Percentiles rank a stretch among this genome's conserved stretches.
Evolutionary conservation across 2,888 invertebrate genomes (phyloP).

Genomic region (Phania funesta): DNA sequence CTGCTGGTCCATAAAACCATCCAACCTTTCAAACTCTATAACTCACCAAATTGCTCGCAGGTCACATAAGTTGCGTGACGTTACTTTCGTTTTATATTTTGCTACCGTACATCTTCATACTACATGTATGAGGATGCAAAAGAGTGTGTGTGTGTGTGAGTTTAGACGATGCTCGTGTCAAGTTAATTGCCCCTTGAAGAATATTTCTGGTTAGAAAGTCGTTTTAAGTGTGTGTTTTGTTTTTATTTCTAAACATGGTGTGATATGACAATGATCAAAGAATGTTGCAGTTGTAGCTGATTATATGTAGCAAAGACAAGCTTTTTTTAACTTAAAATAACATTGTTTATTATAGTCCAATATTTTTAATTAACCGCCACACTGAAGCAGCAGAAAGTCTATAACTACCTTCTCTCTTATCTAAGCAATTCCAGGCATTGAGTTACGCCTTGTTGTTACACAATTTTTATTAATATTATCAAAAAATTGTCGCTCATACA

Average conservation of each 20-base stretch:
- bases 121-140: not conserved
- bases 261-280: not conserved
- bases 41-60: constrained; percentile 68
- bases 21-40: constrained; percentile 64
- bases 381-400: no score
- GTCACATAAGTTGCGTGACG: constrained; percentile 66
- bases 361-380: no score
- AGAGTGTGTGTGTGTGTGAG: not conserved
- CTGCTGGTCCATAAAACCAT: constrained; percentile 64
- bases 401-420: no score
- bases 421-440: no score
- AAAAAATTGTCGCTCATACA: no score
- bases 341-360: no score
- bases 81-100: constrained; percentile 62
- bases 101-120: constrained; percentile 27
- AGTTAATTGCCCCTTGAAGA: constrained; percentile 79
- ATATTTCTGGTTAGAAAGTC: constrained; percentile 71
- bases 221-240: constrained; percentile 69
- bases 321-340: no score
- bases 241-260: constrained; percentile 31
- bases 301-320: not conserved
- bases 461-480: no score
- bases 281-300: constrained; percentile 8
- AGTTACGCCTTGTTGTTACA: no score
- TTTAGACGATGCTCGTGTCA: constrained; percentile 47